phyloP scores from a whole-genome alignment of 2,113 vertebrate genomes.

The Zosterops japonicus region DNA sequence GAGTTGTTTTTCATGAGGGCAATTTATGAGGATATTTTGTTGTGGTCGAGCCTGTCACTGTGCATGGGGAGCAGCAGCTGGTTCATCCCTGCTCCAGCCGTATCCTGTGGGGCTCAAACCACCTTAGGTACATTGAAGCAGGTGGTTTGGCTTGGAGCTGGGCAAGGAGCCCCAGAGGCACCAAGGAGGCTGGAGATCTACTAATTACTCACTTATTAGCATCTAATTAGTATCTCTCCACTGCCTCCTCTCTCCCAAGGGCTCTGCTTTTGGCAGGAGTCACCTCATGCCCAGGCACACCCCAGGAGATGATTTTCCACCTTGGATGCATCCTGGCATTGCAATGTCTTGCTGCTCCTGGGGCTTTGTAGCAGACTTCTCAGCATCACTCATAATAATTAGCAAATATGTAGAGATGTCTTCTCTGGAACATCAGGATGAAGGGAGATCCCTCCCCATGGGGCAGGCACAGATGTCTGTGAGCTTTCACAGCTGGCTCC shows the following conservation, averaged over 20 bases:
- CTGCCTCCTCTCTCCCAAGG: not conserved
- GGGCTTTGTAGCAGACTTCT: not conserved
- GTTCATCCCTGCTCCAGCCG: not conserved
- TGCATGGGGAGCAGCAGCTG: not conserved
- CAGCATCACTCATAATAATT: not conserved
- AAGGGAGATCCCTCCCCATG: not conserved
- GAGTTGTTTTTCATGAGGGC: accelerated
- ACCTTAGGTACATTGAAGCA: not conserved
- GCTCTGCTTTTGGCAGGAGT: not conserved
- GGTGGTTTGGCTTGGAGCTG: not conserved
- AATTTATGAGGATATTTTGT: not conserved
- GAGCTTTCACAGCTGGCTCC: not conserved
- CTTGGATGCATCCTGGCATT: accelerated
- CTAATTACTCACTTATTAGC: not conserved
- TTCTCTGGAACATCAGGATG: not conserved
- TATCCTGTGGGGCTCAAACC: not conserved
- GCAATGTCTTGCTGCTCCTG: not conserved
- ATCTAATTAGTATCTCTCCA: not conserved
- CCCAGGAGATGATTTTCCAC: not conserved
- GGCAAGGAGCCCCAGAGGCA: not conserved
- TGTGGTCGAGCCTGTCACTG: accelerated
- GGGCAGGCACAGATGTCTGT: not conserved
- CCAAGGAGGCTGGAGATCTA: not conserved
- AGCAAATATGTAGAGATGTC: not conserved
- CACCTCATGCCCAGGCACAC: not conserved